These are phyloP conservation scores for Lycodopsis pacificus DNA, from an alignment of 2,797 vertebrate species.

Conservation along the genomic window DNA sequence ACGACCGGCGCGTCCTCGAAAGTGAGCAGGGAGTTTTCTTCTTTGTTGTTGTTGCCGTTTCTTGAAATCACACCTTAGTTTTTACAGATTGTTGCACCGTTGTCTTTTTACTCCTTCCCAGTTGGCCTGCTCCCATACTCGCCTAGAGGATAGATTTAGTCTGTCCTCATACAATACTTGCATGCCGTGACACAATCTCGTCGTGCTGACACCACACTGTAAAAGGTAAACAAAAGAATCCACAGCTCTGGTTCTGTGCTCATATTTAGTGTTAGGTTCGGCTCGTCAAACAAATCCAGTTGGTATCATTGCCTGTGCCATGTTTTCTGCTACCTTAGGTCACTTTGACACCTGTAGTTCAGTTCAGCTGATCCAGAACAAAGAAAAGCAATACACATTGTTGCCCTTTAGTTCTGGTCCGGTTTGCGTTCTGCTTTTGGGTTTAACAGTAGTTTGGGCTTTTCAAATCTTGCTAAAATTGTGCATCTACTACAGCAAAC, in stretches of 20 bases:
- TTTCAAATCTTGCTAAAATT: background rate
- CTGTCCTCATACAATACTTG: background rate
- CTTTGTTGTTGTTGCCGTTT: background rate
- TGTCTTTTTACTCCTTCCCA: constrained; percentile 8
- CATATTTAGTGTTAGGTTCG: background rate
- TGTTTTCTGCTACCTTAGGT: no score
- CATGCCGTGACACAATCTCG: background rate
- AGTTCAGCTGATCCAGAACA: no score
- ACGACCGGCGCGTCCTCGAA: background rate
- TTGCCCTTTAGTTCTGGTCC: no score
- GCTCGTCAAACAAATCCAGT: background rate
- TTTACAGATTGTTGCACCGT: constrained; percentile 3
- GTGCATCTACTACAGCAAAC: background rate
- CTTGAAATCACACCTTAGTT: constrained; percentile 18
- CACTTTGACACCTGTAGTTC: no score
- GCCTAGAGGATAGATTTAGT: background rate
- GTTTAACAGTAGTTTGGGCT: background rate
- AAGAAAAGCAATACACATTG: no score
- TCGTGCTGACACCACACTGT: background rate
- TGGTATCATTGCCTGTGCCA: background rate
- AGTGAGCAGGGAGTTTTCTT: background rate
- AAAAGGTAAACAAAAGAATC: background rate
- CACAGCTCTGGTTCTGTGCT: background rate
- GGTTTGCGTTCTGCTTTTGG: background rate
- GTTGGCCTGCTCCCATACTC: background rate